phyloP scores from a whole-genome alignment of 2,888 invertebrate genomes.

The Parochlus steinenii region DNA sequence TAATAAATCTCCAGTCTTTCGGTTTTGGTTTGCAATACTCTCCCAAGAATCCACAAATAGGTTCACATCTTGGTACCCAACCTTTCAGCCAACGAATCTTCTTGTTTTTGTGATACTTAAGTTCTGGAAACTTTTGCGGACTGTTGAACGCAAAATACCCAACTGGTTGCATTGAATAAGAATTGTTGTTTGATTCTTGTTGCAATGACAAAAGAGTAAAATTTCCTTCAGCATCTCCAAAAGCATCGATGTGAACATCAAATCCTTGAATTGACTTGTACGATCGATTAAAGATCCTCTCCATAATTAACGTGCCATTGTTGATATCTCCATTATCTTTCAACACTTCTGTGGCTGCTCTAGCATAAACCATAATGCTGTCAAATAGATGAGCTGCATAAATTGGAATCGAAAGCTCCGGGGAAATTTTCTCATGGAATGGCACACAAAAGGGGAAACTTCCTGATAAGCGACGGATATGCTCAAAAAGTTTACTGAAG shows the following conservation, averaged over 20 bases:
- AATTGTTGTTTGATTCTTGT: conserved; percentile 35
- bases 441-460: conserved; percentile 62
- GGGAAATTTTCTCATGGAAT: conserved; percentile 55
- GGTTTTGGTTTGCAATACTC: conserved; percentile 52
- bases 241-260: conserved; percentile 68
- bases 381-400: conserved; percentile 77
- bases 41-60: conserved; percentile 67
- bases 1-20: conserved; percentile 44
- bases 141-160: conserved; percentile 54
- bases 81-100: conserved; percentile 64
- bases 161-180: conserved; percentile 60
- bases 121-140: conserved; percentile 14
- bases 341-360: conserved; percentile 60
- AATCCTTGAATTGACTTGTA: conserved; percentile 66
- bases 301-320: conserved; percentile 60
- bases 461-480: conserved; percentile 52
- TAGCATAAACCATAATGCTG: conserved; percentile 72
- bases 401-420: conserved; percentile 56
- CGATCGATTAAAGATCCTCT: conserved; percentile 55
- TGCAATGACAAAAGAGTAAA: conserved; percentile 70
- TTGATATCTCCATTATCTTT: conserved; percentile 46
- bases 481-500: conserved; percentile 46
- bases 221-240: conserved; percentile 85
- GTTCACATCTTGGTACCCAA: conserved; percentile 56
- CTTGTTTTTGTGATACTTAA: not conserved